A percentile compares a stretch with the other conserved stretches of the same genome.
phyloP scores from a whole-genome alignment of 2,888 invertebrate genomes.

The Polymixis flavicincta region DNA sequence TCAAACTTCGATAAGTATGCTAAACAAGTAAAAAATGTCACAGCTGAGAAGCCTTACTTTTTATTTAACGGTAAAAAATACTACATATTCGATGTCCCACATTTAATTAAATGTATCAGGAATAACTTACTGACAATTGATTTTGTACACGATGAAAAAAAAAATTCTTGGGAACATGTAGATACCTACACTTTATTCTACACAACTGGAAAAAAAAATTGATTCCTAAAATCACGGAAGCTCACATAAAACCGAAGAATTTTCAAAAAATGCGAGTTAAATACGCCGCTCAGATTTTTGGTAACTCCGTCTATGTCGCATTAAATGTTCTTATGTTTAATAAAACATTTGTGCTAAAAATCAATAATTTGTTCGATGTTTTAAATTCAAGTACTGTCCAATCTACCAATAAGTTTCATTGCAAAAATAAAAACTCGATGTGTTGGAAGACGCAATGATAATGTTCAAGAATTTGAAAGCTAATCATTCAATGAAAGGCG shows the following conservation, averaged over 20 bases:
- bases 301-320: not conserved
- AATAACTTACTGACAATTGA: conserved; percentile 43
- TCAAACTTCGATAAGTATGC: conserved; percentile 65
- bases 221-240: conserved; percentile 61
- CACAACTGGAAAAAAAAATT: conserved; percentile 47
- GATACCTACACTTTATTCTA: conserved; percentile 43
- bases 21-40: conserved; percentile 58
- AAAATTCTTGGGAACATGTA: conserved; percentile 57
- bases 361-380: conserved; percentile 39
- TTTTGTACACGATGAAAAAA: conserved; percentile 34
- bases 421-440: conserved; percentile 59
- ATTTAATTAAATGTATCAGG: conserved; percentile 56
- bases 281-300: conserved; percentile 32
- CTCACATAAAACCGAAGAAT: conserved; percentile 60
- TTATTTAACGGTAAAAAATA: conserved; percentile 29
- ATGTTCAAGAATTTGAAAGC: conserved; percentile 32
- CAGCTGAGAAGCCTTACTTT: conserved; percentile 60
- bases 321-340: conserved; percentile 5
- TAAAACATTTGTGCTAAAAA: conserved; percentile 16
- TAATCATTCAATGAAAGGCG: conserved; percentile 12
- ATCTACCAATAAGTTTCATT: conserved; percentile 55
- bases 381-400: conserved; percentile 65
- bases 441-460: conserved; percentile 18
- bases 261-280: conserved; percentile 57
- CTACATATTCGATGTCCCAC: conserved; percentile 63